Conservation (phyloP, 2,797 vertebrate species). For the Oreortyx pictus region DNA sequence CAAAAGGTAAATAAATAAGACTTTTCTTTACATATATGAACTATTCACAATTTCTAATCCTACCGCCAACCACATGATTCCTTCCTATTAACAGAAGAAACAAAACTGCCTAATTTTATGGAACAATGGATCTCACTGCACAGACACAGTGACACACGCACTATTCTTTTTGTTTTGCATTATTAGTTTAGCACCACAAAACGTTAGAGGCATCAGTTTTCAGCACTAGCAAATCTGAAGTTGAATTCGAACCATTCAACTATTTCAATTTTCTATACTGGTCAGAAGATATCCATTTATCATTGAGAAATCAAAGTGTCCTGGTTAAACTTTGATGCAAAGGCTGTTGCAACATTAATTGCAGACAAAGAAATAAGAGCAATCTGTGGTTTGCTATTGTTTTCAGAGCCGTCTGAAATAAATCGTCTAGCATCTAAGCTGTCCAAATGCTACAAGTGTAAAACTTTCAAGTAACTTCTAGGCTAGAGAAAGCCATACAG, state of each 20-base stretch:
- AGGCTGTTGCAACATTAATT: slow-evolving; percentile 48
- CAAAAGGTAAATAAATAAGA: neutral
- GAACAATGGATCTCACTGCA: neutral
- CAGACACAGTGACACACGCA: neutral
- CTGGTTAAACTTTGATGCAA: slow-evolving; percentile 57
- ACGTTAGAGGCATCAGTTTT: neutral
- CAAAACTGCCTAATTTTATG: neutral
- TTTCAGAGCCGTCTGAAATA: slow-evolving; percentile 41
- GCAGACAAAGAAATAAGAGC: slow-evolving; percentile 54
- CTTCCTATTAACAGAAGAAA: neutral
- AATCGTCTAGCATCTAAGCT: slow-evolving; percentile 56
- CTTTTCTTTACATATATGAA: neutral
- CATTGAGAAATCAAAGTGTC: slow-evolving; percentile 42
- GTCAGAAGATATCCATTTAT: slow-evolving; percentile 30
- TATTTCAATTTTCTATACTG: neutral
- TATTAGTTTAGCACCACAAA: slow-evolving; percentile 20
- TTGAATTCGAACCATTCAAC: neutral
- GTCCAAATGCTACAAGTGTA: slow-evolving; percentile 5
- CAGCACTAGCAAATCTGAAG: slow-evolving; percentile 13
- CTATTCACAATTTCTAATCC: neutral
- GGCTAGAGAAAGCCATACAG: neutral
- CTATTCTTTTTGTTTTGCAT: neutral
- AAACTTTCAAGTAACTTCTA: slow-evolving; percentile 22
- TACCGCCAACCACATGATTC: neutral
- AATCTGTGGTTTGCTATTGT: slow-evolving; percentile 55